phyloP scores from a whole-genome alignment of 2,113 vertebrate genomes.

The Pandion haliaetus region DNA sequence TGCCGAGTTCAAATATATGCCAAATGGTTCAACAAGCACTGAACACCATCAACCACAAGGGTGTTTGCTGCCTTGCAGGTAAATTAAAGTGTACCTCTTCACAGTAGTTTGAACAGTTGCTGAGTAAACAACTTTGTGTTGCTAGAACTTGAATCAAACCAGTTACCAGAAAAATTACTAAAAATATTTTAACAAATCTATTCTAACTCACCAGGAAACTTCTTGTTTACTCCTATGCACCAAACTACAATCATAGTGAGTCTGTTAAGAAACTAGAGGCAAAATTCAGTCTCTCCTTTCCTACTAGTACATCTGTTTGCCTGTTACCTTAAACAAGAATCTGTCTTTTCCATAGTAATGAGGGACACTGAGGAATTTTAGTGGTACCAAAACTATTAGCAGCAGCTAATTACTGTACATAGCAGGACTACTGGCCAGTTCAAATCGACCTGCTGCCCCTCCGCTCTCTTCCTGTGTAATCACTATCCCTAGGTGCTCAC shows the following conservation, averaged over 20 bases:
- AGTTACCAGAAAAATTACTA: neutral
- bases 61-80: neutral
- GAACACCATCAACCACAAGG: neutral
- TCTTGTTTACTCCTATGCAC: neutral
- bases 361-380: neutral
- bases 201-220: neutral
- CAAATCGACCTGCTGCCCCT: neutral
- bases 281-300: neutral
- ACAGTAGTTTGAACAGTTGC: neutral
- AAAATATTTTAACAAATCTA: neutral
- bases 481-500: neutral
- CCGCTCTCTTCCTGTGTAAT: neutral
- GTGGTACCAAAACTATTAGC: neutral
- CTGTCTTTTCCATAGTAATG: neutral
- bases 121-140: neutral
- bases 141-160: neutral
- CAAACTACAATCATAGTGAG: neutral
- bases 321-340: neutral
- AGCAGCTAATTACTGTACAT: neutral
- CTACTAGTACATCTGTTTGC: neutral
- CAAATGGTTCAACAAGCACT: neutral
- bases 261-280: neutral
- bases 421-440: neutral
- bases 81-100: neutral
- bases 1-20: neutral